Evolutionary conservation across 2,113 vertebrate genomes (phyloP).

Genomic region (Prochilodus magdalenae): DNA sequence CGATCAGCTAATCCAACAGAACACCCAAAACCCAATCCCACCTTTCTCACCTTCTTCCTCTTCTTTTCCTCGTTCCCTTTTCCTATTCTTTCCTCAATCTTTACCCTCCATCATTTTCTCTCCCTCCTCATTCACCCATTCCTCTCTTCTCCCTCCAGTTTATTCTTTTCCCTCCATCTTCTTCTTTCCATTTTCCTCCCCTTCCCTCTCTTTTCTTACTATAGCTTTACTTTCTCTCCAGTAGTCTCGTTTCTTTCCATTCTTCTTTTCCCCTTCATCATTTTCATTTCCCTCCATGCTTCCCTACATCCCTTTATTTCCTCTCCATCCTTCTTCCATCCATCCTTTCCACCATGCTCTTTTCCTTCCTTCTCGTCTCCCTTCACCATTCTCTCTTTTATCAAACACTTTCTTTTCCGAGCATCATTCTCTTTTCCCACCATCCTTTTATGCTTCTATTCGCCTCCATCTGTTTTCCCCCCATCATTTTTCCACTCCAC

Average conservation of each 20-base stretch:
- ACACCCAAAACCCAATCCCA: background rate
- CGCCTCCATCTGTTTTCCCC: conserved; percentile 41
- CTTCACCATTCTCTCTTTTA: background rate
- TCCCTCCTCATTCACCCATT: background rate
- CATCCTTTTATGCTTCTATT: background rate
- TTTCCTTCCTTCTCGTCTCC: background rate
- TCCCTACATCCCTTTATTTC: background rate
- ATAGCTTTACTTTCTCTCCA: background rate
- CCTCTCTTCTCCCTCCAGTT: background rate
- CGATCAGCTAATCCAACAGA: too few relatives aligned
- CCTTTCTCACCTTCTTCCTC: background rate
- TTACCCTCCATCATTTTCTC: too few relatives aligned
- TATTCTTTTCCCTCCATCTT: background rate
- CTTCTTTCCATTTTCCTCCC: background rate
- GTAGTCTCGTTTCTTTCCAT: background rate
- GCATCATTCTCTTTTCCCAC: too few relatives aligned
- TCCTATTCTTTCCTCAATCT: too few relatives aligned
- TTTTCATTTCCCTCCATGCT: background rate
- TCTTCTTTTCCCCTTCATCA: background rate
- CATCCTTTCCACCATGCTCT: background rate
- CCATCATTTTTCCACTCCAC: conserved; percentile 32
- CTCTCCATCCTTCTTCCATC: background rate
- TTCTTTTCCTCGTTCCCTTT: background rate
- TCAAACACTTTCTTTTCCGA: too few relatives aligned
- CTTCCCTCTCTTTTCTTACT: too few relatives aligned